Percentiles rank a stretch among this genome's conserved stretches.
Evolutionary conservation across 2,113 vertebrate genomes (phyloP).

Genomic region (Anthoscopus minutus): DNA sequence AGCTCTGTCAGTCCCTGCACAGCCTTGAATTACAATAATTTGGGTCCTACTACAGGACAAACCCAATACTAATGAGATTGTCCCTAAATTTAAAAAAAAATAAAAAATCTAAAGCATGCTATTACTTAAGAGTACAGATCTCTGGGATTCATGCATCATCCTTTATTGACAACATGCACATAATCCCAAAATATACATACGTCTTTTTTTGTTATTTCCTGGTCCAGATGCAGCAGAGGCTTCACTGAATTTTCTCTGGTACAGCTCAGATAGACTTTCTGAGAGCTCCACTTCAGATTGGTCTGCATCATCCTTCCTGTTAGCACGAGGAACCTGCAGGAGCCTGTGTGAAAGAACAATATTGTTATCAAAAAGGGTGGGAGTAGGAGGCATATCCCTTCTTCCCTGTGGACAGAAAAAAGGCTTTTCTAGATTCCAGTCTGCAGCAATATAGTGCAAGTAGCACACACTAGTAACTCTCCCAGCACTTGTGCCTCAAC

Average conservation of each 20-base stretch:
- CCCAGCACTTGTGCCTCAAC: background rate
- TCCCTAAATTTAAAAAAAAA: background rate
- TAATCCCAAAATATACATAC: constrained; percentile 60
- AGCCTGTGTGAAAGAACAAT: constrained; percentile 64
- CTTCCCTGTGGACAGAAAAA: background rate
- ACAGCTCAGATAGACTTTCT: constrained; percentile 77
- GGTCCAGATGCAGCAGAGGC: constrained; percentile 10
- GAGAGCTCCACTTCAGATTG: constrained; percentile 75
- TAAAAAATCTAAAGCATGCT: background rate
- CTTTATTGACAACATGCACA: background rate
- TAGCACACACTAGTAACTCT: background rate
- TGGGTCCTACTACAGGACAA: background rate
- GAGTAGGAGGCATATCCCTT: background rate
- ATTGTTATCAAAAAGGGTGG: background rate
- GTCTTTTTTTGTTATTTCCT: constrained; percentile 74
- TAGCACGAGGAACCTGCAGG: constrained; percentile 72
- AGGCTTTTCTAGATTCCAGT: background rate
- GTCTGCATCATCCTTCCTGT: constrained; percentile 37
- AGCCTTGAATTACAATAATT: background rate
- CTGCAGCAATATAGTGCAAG: background rate
- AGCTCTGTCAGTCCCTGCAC: background rate
- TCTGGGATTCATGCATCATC: background rate
- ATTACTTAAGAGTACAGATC: background rate
- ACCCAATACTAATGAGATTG: background rate
- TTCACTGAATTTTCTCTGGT: constrained; percentile 74